A percentile compares a stretch with the other conserved stretches of the same genome.
Evolutionary conservation across 2,797 vertebrate species (phyloP).

Genomic region (Phoebastria nigripes): DNA sequence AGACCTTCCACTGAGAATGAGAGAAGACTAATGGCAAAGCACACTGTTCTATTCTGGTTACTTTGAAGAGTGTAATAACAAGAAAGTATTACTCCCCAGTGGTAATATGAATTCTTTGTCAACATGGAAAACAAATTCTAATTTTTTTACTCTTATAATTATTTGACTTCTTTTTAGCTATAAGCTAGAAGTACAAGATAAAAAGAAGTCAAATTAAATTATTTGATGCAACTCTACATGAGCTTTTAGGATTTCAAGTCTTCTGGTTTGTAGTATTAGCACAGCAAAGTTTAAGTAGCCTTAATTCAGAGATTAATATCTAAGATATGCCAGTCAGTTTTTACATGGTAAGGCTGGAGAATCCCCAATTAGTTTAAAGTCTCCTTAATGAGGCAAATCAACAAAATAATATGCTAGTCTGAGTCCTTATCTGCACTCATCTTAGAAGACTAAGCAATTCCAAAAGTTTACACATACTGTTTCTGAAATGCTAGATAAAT

Average conservation of each 20-base stretch:
- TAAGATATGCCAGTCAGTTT: not conserved
- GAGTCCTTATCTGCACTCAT: not conserved
- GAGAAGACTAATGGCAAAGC: not conserved
- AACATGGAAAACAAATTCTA: not conserved
- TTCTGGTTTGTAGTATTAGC: not conserved
- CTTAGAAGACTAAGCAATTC: not conserved
- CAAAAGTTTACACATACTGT: not conserved
- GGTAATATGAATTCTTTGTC: not conserved
- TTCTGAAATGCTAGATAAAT: not conserved
- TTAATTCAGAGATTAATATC: not conserved
- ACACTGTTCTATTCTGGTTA: not conserved
- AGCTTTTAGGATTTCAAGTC: not conserved
- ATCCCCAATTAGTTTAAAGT: not conserved
- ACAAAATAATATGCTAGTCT: not conserved
- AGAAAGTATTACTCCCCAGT: not conserved
- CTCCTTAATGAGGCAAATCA: not conserved
- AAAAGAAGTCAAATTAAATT: not conserved
- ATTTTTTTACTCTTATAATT: not conserved
- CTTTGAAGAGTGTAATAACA: not conserved
- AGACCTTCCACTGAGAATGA: not conserved
- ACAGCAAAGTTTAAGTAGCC: not conserved
- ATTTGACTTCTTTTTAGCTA: not conserved
- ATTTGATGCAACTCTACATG: not conserved
- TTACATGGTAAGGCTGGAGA: not conserved
- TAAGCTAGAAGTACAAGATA: too few species aligned